A percentile compares a stretch with the other conserved stretches of the same genome.
Conservation (phyloP, 2,113 vertebrate genomes). For the Ammospiza nelsoni region DNA sequence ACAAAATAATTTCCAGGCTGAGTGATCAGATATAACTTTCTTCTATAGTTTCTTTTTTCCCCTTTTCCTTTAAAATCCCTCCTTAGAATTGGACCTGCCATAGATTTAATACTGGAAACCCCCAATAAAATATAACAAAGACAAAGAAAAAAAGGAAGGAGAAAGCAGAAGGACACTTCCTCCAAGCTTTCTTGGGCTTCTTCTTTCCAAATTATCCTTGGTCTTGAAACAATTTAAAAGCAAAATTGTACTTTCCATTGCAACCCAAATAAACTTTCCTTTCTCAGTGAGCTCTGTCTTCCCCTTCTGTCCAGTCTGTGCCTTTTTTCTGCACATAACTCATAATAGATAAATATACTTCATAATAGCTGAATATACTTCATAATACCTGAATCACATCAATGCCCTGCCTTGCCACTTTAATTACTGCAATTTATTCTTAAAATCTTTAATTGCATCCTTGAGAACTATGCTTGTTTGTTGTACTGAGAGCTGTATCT, state of each 20-base stretch:
- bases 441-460: not conserved
- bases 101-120: not conserved
- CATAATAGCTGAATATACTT: not conserved
- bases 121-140: not conserved
- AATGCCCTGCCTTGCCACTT: not conserved
- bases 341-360: not conserved
- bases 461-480: not conserved
- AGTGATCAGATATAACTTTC: not conserved
- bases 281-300: not conserved
- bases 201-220: not conserved
- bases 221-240: not conserved
- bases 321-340: not conserved
- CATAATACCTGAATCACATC: not conserved
- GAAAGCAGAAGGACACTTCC: not conserved
- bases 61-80: not conserved
- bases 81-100: not conserved
- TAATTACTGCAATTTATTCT: not conserved
- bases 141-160: not conserved
- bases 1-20: conserved; percentile 59
- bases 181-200: not conserved
- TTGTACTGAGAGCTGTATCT: not conserved
- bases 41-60: not conserved
- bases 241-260: not conserved
- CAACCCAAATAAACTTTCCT: not conserved
- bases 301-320: not conserved